A percentile compares a stretch with the other conserved stretches of the same genome.
These are phyloP conservation scores for Dione juno DNA, from an alignment of 2,888 invertebrate species.

Conservation along the genomic window DNA sequence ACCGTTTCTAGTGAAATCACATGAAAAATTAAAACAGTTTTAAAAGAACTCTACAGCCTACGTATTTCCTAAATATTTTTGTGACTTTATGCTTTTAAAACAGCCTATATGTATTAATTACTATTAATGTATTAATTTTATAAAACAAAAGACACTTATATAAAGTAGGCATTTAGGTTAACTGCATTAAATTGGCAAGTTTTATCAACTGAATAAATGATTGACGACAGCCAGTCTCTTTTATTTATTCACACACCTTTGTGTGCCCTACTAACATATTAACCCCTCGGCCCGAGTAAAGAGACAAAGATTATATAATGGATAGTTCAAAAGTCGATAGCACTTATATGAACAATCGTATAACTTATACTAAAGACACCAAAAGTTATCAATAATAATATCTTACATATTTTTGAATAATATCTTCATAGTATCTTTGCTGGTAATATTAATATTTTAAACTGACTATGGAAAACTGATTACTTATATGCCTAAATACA, in stretches of 20 bases:
- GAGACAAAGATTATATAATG: slow-evolving; percentile 18
- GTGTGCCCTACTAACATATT: slow-evolving; percentile 34
- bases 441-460: neutral
- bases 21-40: neutral
- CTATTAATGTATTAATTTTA: too few relatives aligned
- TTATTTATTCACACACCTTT: slow-evolving; percentile 36
- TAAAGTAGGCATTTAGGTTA: slow-evolving; percentile 7
- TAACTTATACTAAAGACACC: neutral
- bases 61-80: neutral
- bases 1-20: neutral
- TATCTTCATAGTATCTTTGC: neutral
- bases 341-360: neutral
- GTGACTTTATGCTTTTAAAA: neutral
- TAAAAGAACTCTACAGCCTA: neutral
- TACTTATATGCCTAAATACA: neutral
- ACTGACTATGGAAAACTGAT: neutral
- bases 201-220: slow-evolving; percentile 22
- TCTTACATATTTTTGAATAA: neutral
- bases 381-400: neutral
- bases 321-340: slow-evolving; percentile 14
- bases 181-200: slow-evolving; percentile 20
- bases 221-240: slow-evolving; percentile 25
- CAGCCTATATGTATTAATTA: neutral
- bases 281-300: slow-evolving; percentile 15
- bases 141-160: slow-evolving; percentile 1